Percentiles rank a stretch among this genome's conserved stretches.
These are phyloP conservation scores for Eulithis testata DNA, from an alignment of 2,888 invertebrate genomes.

Conservation along the genomic window DNA sequence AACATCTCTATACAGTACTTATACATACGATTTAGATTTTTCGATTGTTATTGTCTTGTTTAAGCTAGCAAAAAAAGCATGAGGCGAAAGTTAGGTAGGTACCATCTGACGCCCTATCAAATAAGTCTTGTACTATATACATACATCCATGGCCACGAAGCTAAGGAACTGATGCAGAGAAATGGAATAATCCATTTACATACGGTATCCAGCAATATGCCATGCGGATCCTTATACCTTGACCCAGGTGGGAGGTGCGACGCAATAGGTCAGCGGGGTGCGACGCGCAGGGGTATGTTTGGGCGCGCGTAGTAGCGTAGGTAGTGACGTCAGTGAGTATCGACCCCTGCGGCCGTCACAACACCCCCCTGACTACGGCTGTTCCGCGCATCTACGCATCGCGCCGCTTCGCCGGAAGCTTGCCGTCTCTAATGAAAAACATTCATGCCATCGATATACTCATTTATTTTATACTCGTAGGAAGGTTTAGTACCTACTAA, in stretches of 20 bases:
- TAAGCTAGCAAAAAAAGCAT: no score
- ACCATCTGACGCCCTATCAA: not conserved
- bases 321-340: constrained; percentile 82
- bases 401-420: constrained; percentile 68
- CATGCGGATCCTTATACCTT: constrained; percentile 70
- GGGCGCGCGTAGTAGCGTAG: constrained; percentile 83
- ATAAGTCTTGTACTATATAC: not conserved
- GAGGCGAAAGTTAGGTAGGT: no score
- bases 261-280: constrained; percentile 78
- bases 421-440: constrained; percentile 69
- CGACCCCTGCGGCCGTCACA: constrained; percentile 78
- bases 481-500: no score
- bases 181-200: constrained; percentile 11
- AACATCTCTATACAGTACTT: no score
- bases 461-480: constrained; percentile 18
- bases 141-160: not conserved
- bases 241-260: constrained; percentile 79
- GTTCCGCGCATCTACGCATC: constrained; percentile 71
- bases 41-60: no score
- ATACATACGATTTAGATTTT: no score
- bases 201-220: constrained; percentile 42
- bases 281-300: constrained; percentile 70
- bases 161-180: not conserved
- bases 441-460: constrained; percentile 49
- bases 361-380: constrained; percentile 61